Percentiles rank a stretch among this genome's conserved stretches.
These are phyloP conservation scores for Lampris incognitus DNA, from an alignment of 2,113 vertebrate genomes.

Conservation along the genomic window DNA sequence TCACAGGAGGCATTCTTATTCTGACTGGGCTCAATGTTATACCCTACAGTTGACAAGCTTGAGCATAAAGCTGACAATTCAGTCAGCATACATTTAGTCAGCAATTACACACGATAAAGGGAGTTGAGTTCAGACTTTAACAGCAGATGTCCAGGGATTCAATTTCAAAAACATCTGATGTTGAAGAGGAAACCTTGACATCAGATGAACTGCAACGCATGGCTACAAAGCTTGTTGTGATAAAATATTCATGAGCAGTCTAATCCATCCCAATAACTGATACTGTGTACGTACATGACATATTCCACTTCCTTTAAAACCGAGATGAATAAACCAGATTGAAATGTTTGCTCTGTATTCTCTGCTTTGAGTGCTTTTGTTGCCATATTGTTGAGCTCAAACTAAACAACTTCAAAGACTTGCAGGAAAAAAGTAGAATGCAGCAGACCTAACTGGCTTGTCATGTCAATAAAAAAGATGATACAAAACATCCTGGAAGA, in stretches of 20 bases:
- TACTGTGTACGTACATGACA: slow-evolving; percentile 42
- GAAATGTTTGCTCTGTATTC: slow-evolving; percentile 11
- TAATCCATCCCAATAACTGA: slow-evolving; percentile 48
- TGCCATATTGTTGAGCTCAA: slow-evolving; percentile 17
- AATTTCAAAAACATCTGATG: slow-evolving; percentile 59
- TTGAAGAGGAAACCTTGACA: neutral
- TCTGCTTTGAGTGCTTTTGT: slow-evolving; percentile 18
- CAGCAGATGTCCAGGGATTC: slow-evolving; percentile 53
- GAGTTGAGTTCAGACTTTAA: slow-evolving; percentile 43
- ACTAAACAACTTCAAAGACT: slow-evolving; percentile 17
- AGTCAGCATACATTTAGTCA: slow-evolving; percentile 47
- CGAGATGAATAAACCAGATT: slow-evolving; percentile 45
- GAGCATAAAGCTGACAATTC: slow-evolving; percentile 38
- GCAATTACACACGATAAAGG: slow-evolving; percentile 61
- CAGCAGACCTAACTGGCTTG: slow-evolving; percentile 24
- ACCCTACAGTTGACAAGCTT: slow-evolving; percentile 7
- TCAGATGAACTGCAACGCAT: slow-evolving; percentile 28
- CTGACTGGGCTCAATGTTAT: neutral
- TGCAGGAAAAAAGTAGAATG: slow-evolving; percentile 28
- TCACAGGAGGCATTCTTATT: no score
- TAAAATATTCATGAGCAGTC: slow-evolving; percentile 72
- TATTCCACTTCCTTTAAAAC: slow-evolving; percentile 49
- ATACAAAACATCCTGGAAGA: slow-evolving; percentile 32
- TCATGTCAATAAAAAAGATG: slow-evolving; percentile 51
- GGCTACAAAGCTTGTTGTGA: slow-evolving; percentile 66